Evolutionary conservation across 2,888 invertebrate genomes (phyloP).

Genomic region (Thysanoteuthis rhombus): DNA sequence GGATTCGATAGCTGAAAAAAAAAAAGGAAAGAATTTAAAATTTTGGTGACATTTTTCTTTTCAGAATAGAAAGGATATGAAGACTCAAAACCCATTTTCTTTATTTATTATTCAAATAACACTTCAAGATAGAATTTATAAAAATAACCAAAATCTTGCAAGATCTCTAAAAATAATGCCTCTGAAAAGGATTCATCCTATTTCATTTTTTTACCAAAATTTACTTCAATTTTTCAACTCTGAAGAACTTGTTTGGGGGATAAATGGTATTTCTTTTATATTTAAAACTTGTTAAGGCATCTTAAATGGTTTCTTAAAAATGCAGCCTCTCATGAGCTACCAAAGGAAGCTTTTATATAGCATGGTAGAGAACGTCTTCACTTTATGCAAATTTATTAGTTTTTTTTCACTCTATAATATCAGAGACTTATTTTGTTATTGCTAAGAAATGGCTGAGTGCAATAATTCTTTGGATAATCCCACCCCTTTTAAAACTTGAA

Average conservation of each 20-base stretch:
- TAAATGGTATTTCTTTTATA: neutral
- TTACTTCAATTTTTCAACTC: neutral
- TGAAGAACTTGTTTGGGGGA: neutral
- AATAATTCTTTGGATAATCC: too few species aligned
- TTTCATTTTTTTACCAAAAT: neutral
- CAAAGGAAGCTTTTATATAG: too few species aligned
- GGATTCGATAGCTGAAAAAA: neutral
- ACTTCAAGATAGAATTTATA: neutral
- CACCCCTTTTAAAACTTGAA: too few species aligned
- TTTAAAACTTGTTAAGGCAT: neutral
- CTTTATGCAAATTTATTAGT: too few species aligned
- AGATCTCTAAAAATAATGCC: neutral
- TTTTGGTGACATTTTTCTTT: neutral
- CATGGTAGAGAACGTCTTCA: too few species aligned
- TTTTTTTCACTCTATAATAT: too few species aligned
- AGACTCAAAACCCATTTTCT: neutral
- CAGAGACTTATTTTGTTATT: too few species aligned
- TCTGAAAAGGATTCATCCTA: neutral
- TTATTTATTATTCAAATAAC: neutral
- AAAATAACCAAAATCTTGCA: neutral
- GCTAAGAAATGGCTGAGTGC: too few species aligned
- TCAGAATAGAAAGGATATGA: neutral
- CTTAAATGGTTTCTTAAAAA: too few species aligned
- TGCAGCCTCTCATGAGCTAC: too few species aligned
- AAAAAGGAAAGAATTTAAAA: neutral